Percentiles rank a stretch among this genome's conserved stretches.
Conservation (phyloP, 2,797 vertebrate species). For the Enteromius unitaeniatus region DNA sequence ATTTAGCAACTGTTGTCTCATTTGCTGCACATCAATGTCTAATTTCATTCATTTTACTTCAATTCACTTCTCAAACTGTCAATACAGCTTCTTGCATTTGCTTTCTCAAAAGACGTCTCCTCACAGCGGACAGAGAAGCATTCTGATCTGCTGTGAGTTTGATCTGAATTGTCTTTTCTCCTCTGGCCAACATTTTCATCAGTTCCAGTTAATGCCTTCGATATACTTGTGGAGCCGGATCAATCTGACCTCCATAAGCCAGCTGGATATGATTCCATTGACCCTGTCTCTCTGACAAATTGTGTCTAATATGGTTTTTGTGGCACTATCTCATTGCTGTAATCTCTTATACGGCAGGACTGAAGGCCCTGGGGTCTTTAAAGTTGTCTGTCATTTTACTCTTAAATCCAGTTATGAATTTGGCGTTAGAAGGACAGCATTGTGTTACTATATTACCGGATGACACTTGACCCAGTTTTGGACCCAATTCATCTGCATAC, state of each 20-base stretch:
- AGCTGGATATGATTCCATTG: slow-evolving; percentile 45
- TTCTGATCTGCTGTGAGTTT: not conserved
- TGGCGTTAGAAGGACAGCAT: not conserved
- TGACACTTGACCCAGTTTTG: not conserved
- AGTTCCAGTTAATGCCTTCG: slow-evolving; percentile 40
- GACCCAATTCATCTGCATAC: not conserved
- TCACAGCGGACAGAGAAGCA: not conserved
- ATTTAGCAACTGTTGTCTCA: too few species aligned
- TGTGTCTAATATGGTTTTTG: slow-evolving; percentile 37
- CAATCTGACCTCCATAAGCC: slow-evolving; percentile 39
- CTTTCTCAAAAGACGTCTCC: not conserved
- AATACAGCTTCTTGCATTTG: not conserved
- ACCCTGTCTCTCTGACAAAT: slow-evolving; percentile 38
- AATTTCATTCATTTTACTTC: not conserved
- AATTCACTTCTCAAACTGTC: not conserved
- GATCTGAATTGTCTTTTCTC: slow-evolving; percentile 17
- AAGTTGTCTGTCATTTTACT: slow-evolving; percentile 22
- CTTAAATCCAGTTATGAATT: slow-evolving; percentile 28
- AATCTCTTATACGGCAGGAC: slow-evolving; percentile 30
- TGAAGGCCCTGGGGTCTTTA: slow-evolving; percentile 7
- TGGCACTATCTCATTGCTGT: slow-evolving; percentile 31
- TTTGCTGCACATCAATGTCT: not conserved
- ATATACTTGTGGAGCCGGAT: slow-evolving; percentile 30
- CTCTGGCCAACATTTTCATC: slow-evolving; percentile 33
- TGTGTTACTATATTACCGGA: not conserved